These are phyloP conservation scores for Rhizoglyphus robini DNA, from an alignment of 1,140 invertebrate genomes.

Conservation along the genomic window DNA sequence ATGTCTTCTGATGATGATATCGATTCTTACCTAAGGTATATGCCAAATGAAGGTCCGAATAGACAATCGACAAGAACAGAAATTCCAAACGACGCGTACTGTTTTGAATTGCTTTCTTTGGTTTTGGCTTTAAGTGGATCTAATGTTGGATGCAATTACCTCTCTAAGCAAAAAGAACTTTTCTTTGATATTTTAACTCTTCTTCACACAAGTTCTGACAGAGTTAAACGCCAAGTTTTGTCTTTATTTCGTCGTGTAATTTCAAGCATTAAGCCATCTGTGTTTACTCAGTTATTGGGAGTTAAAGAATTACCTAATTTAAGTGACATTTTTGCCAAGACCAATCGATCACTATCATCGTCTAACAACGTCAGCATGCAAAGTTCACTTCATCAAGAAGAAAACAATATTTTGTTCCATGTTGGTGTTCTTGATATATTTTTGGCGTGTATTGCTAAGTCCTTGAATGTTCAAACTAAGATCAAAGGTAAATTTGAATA, in stretches of 20 bases:
- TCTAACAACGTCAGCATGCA: constrained; percentile 20
- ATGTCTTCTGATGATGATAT: constrained; percentile 27
- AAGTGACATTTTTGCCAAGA: constrained; percentile 45
- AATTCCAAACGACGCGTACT: constrained; percentile 65
- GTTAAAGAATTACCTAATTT: constrained; percentile 51
- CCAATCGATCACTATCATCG: not conserved
- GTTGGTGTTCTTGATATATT: constrained; percentile 64
- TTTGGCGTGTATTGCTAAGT: constrained; percentile 68
- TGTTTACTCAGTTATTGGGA: constrained; percentile 44
- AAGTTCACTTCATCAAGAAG: constrained; percentile 32
- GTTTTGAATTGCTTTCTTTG: constrained; percentile 93
- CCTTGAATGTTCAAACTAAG: constrained; percentile 71
- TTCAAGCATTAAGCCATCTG: constrained; percentile 56
- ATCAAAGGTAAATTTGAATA: constrained; percentile 57
- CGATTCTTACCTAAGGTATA: not conserved
- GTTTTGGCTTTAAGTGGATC: constrained; percentile 84
- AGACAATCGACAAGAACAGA: constrained; percentile 10
- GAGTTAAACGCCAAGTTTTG: constrained; percentile 80
- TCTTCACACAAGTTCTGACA: constrained; percentile 79
- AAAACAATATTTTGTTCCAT: constrained; percentile 44
- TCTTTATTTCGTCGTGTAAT: constrained; percentile 62
- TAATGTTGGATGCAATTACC: constrained; percentile 67
- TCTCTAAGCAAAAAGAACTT: constrained; percentile 72
- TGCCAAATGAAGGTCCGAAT: not conserved
- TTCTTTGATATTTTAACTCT: constrained; percentile 69